Evolutionary conservation across 2,888 invertebrate genomes (phyloP).

Genomic region (Lingula anatina): DNA sequence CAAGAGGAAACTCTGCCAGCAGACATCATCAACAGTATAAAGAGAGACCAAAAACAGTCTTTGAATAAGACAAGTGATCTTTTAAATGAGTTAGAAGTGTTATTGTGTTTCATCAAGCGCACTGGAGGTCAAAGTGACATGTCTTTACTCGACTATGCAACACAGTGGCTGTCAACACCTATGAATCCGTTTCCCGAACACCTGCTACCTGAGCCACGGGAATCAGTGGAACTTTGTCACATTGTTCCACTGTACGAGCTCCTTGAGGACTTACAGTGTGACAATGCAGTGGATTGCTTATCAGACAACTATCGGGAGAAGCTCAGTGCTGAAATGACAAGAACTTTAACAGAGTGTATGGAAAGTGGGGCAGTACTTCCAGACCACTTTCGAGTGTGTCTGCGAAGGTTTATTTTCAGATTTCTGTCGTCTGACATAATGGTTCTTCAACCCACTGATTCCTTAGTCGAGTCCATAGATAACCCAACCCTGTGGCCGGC

Average conservation of each 20-base stretch:
- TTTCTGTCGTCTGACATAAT: slow-evolving; percentile 13
- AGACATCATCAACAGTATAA: too few relatives aligned
- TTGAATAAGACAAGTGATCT: slow-evolving; percentile 12
- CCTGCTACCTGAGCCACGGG: slow-evolving; percentile 15
- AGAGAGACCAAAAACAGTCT: too few relatives aligned
- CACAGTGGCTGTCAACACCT: slow-evolving; percentile 10
- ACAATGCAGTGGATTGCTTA: too few relatives aligned
- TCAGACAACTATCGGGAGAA: too few relatives aligned
- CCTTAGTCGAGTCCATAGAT: slow-evolving; percentile 12
- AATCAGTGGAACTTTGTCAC: slow-evolving; percentile 16
- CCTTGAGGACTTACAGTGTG: too few relatives aligned
- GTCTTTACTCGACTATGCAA: slow-evolving; percentile 15
- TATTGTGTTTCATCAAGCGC: slow-evolving; percentile 17
- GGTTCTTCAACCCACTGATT: slow-evolving; percentile 6
- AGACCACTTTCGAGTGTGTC: slow-evolving; percentile 9
- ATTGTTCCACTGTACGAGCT: slow-evolving; percentile 15
- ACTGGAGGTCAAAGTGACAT: slow-evolving; percentile 13
- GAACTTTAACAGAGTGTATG: too few relatives aligned
- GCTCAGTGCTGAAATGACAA: too few relatives aligned
- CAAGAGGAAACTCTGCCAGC: too few relatives aligned
- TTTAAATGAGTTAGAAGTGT: slow-evolving; percentile 16
- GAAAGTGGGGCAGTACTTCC: slow-evolving; percentile 2
- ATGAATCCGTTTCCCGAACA: slow-evolving; percentile 8
- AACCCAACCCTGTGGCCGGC: slow-evolving; percentile 18
- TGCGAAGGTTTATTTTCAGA: slow-evolving; percentile 18